These are phyloP conservation scores for Ametastegia equiseti DNA, from an alignment of 2,888 invertebrate species.

Conservation along the genomic window DNA sequence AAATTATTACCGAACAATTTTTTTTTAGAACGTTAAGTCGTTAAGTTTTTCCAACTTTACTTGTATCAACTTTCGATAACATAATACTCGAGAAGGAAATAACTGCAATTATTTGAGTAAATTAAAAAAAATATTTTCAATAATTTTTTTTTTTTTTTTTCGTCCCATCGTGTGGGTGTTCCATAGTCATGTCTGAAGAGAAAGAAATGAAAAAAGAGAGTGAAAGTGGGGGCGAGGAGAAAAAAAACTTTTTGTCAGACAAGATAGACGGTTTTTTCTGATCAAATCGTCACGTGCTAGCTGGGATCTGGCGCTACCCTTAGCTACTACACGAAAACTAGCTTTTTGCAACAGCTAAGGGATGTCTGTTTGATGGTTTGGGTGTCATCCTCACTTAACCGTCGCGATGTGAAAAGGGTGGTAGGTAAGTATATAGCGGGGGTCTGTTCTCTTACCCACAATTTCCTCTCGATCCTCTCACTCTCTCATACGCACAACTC, in stretches of 20 bases:
- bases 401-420: slow-evolving; percentile 27
- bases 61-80: too few relatives aligned
- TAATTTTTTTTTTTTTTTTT: too few relatives aligned
- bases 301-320: not conserved
- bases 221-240: not conserved
- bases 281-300: not conserved
- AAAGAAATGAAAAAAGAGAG: not conserved
- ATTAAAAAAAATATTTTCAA: too few relatives aligned
- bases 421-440: not conserved
- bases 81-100: too few relatives aligned
- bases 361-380: slow-evolving; percentile 28
- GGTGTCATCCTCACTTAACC: slow-evolving; percentile 34
- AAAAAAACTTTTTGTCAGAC: not conserved
- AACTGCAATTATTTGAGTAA: too few relatives aligned
- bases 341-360: slow-evolving; percentile 16
- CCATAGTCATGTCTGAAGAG: not conserved
- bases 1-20: too few relatives aligned
- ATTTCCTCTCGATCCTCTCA: not conserved
- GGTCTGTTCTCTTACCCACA: slow-evolving; percentile 5
- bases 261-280: slow-evolving; percentile 2
- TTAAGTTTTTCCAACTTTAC: too few relatives aligned
- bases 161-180: too few relatives aligned
- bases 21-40: too few relatives aligned
- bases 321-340: slow-evolving; percentile 19
- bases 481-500: not conserved